Evolutionary conservation across 2,113 vertebrate genomes (phyloP).

Genomic region (Baryphthengus martii): DNA sequence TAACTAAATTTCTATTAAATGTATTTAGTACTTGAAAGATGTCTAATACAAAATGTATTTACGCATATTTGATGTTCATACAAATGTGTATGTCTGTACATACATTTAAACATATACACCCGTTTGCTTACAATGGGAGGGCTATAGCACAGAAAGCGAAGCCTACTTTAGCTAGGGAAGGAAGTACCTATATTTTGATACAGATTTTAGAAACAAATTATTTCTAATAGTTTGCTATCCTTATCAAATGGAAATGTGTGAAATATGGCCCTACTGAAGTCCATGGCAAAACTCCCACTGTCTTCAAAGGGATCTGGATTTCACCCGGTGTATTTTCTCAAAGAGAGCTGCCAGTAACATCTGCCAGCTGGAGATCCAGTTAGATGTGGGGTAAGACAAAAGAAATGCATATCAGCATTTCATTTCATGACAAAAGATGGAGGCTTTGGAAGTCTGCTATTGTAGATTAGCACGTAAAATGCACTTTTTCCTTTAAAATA

Average conservation of each 20-base stretch:
- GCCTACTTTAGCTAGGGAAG: background rate
- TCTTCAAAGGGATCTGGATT: constrained; percentile 41
- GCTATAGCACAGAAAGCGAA: background rate
- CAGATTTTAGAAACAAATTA: background rate
- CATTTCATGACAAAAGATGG: constrained; percentile 10
- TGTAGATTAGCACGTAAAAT: background rate
- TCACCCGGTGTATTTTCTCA: constrained; percentile 33
- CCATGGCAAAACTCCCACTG: constrained; percentile 15
- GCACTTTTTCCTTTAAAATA: background rate
- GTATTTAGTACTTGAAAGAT: background rate
- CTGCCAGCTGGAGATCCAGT: constrained; percentile 56
- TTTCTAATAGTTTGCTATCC: background rate
- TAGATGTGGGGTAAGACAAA: constrained; percentile 49
- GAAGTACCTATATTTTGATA: background rate
- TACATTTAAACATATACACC: background rate
- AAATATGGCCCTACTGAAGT: background rate
- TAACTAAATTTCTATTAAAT: background rate
- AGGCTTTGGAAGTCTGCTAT: constrained; percentile 13
- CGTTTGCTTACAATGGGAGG: background rate
- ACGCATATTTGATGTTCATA: background rate
- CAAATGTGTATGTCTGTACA: background rate
- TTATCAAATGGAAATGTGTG: background rate
- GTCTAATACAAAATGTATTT: background rate
- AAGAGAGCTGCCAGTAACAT: constrained; percentile 43
- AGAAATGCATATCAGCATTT: constrained; percentile 51